Percentiles rank a stretch among this genome's conserved stretches.
Evolutionary conservation across 2,113 vertebrate genomes (phyloP).

Genomic region (Pimephales promelas): DNA sequence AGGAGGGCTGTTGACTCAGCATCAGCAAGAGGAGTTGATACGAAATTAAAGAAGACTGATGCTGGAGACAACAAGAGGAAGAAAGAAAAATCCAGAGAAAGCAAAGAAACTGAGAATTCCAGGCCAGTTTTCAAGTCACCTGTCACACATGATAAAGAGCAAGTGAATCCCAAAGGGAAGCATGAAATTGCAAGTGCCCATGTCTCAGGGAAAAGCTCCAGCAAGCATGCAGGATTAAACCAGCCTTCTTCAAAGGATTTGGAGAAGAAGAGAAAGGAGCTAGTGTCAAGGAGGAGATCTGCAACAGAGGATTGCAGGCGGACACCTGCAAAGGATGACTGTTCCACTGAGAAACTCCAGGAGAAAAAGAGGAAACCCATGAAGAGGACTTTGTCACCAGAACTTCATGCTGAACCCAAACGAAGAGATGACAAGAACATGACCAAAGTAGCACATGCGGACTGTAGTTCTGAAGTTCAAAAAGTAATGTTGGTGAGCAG

Average conservation of each 20-base stretch:
- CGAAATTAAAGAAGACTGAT: conserved; percentile 3
- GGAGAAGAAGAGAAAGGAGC: conserved; percentile 31
- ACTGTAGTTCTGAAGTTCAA: not conserved
- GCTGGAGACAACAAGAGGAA: not conserved
- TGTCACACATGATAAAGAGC: not conserved
- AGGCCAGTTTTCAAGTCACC: not conserved
- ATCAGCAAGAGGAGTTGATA: not conserved
- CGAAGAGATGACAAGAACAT: conserved; percentile 15
- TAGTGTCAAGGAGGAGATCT: conserved; percentile 36
- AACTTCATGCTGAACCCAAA: not conserved
- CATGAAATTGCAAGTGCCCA: not conserved
- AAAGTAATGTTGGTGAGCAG: conserved; percentile 21
- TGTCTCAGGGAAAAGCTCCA: not conserved
- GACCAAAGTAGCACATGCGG: conserved; percentile 2
- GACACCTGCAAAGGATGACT: conserved; percentile 7
- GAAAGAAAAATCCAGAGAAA: not conserved
- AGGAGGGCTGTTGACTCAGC: not conserved
- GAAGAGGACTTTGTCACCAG: conserved; percentile 37
- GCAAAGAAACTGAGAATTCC: not conserved
- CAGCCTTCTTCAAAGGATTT: conserved; percentile 11
- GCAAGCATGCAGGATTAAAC: not conserved
- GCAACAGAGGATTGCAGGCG: not conserved
- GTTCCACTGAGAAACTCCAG: conserved; percentile 18
- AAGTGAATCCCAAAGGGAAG: not conserved
- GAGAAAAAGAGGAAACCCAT: conserved; percentile 18